Percentiles rank a stretch among this genome's conserved stretches.
phyloP scores from a whole-genome alignment of 2,888 invertebrate species.

The Cryptus viduatorius region DNA sequence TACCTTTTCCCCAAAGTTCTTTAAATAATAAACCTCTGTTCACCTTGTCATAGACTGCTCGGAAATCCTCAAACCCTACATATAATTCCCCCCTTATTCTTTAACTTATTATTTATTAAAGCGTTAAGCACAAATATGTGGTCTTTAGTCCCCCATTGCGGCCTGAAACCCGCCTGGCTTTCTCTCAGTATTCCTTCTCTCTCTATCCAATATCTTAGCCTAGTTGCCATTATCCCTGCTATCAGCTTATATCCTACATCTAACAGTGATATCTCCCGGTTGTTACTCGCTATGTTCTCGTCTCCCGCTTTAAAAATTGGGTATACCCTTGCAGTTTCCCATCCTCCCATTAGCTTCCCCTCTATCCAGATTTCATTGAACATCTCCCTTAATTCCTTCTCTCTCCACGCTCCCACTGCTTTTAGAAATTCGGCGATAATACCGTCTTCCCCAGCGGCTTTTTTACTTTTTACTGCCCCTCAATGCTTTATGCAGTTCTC shows the following conservation, averaged over 20 bases:
- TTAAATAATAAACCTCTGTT: slow-evolving; percentile 60
- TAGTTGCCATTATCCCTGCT: slow-evolving; percentile 15
- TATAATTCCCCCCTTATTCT: slow-evolving; percentile 52
- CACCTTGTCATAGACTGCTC: slow-evolving; percentile 68
- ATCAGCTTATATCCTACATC: slow-evolving; percentile 24
- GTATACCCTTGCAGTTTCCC: slow-evolving; percentile 28
- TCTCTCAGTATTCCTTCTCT: slow-evolving; percentile 52
- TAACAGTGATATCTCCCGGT: slow-evolving; percentile 38
- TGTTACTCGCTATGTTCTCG: slow-evolving; percentile 10
- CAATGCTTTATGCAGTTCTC: too few relatives aligned
- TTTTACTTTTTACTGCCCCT: too few relatives aligned
- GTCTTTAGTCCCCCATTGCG: slow-evolving; percentile 58
- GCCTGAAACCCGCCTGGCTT: slow-evolving; percentile 65
- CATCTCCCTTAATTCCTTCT: too few relatives aligned
- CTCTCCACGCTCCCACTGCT: too few relatives aligned
- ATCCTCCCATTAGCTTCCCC: slow-evolving; percentile 13
- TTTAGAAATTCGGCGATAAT: too few relatives aligned
- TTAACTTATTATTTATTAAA: slow-evolving; percentile 46
- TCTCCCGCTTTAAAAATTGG: slow-evolving; percentile 42
- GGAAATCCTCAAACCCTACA: slow-evolving; percentile 60
- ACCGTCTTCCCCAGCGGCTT: too few relatives aligned
- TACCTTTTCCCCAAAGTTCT: slow-evolving; percentile 55
- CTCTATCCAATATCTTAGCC: slow-evolving; percentile 37
- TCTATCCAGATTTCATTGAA: too few relatives aligned
- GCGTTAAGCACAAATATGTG: slow-evolving; percentile 60